Evolutionary conservation across 2,888 invertebrate species (phyloP).

Genomic region (Didymodactylos carnosus): DNA sequence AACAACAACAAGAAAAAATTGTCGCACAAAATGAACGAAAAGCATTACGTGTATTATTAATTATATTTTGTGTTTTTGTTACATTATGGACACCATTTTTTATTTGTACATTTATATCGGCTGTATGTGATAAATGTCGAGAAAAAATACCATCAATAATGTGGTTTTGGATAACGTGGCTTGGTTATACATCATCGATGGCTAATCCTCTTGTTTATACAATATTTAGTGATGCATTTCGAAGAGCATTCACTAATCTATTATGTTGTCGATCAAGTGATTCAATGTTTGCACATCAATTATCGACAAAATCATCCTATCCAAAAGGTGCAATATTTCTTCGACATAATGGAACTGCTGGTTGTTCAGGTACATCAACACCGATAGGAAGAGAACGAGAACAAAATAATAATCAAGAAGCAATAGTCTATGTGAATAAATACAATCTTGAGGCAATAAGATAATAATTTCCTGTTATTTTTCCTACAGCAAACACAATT

Average conservation of each 20-base stretch:
- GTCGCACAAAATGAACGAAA: conserved; percentile 26
- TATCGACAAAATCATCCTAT: neutral
- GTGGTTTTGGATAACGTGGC: conserved; percentile 20
- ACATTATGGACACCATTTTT: conserved; percentile 33
- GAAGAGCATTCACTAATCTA: conserved; percentile 24
- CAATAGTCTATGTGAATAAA: neutral
- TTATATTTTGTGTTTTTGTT: conserved; percentile 32
- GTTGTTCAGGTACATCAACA: neutral
- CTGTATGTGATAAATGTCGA: conserved; percentile 23
- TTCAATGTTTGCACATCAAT: neutral
- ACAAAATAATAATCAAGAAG: neutral
- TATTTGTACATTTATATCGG: conserved; percentile 26
- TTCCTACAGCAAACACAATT: too few relatives aligned
- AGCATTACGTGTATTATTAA: conserved; percentile 31
- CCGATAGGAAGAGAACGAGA: neutral
- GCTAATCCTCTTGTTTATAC: conserved; percentile 34
- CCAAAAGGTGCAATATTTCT: neutral
- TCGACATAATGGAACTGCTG: neutral
- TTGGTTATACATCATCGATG: conserved; percentile 30
- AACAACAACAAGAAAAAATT: neutral
- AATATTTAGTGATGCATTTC: conserved; percentile 32
- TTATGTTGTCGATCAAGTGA: neutral
- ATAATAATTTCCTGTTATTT: too few relatives aligned
- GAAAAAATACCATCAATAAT: neutral
- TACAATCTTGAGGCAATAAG: too few relatives aligned